phyloP scores from a whole-genome alignment of 2,113 vertebrate genomes.

The Melanotaenia duboulayi region DNA sequence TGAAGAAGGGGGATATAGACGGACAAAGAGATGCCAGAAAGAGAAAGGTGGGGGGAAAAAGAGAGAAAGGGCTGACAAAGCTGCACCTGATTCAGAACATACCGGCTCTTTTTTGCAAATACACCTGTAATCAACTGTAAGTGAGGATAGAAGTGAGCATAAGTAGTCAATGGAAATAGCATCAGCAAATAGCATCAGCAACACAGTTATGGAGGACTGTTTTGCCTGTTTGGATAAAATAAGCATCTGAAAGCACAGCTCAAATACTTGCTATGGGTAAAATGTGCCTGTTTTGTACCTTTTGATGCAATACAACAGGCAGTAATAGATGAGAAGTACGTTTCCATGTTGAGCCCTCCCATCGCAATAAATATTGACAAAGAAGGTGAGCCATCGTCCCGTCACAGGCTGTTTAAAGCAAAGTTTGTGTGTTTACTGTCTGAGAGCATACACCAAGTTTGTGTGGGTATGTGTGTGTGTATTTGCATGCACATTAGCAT shows the following conservation, averaged over 20 bases:
- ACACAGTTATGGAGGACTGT: neutral
- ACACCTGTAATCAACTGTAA: slow-evolving; percentile 30
- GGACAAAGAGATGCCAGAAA: slow-evolving; percentile 35
- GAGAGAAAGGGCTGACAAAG: slow-evolving; percentile 8
- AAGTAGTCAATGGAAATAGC: slow-evolving; percentile 29
- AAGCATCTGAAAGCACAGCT: slow-evolving; percentile 13
- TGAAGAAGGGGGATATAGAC: slow-evolving; percentile 23
- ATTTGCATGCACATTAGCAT: slow-evolving; percentile 62
- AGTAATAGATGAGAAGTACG: slow-evolving; percentile 27
- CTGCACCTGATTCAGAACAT: slow-evolving; percentile 13
- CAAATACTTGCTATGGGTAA: slow-evolving; percentile 41
- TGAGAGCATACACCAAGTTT: slow-evolving; percentile 23
- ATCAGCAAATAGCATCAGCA: slow-evolving; percentile 19
- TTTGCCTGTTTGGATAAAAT: slow-evolving; percentile 14
- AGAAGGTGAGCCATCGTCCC: slow-evolving; percentile 55
- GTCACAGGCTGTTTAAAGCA: slow-evolving; percentile 73
- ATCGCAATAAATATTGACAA: slow-evolving; percentile 70
- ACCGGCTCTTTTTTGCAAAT: neutral
- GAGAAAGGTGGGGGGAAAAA: slow-evolving; percentile 17
- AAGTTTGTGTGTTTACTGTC: slow-evolving; percentile 62
- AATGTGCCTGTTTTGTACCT: slow-evolving; percentile 48
- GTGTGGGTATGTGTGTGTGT: slow-evolving; percentile 40
- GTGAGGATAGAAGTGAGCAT: slow-evolving; percentile 9
- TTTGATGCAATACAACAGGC: slow-evolving; percentile 57
- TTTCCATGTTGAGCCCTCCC: slow-evolving; percentile 45